These are phyloP conservation scores for Dysdera silvatica DNA, from an alignment of 1,140 invertebrate species.

Conservation along the genomic window DNA sequence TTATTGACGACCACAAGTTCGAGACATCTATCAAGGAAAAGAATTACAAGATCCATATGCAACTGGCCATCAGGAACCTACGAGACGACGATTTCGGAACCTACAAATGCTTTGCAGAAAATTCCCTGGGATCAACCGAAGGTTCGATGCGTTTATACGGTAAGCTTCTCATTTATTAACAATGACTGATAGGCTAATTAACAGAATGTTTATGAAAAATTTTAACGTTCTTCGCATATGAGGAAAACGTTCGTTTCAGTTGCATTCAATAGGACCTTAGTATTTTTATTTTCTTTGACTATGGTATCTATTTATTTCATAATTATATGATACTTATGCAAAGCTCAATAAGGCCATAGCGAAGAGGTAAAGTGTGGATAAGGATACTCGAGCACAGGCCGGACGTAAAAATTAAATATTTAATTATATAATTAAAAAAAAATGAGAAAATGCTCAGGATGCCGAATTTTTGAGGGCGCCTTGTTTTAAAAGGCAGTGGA, in stretches of 20 bases:
- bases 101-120: conserved; percentile 84
- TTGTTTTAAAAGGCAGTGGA: too few species aligned
- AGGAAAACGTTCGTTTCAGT: not conserved
- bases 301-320: not conserved
- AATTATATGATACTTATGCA: not conserved
- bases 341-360: too few species aligned
- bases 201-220: not conserved
- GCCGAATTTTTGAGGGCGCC: too few species aligned
- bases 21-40: conserved; percentile 30
- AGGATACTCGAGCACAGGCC: too few species aligned
- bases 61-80: conserved; percentile 32
- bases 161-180: conserved; percentile 50
- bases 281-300: not conserved
- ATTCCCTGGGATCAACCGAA: conserved; percentile 84
- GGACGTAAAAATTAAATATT: too few species aligned
- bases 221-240: not conserved
- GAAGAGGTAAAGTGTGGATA: too few species aligned
- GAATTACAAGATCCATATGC: conserved; percentile 36
- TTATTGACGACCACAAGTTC: conserved; percentile 33
- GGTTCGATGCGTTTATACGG: conserved; percentile 81
- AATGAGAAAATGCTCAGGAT: too few species aligned
- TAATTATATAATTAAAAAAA: too few species aligned
- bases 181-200: not conserved
- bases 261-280: not conserved
- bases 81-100: conserved; percentile 64